phyloP scores from a whole-genome alignment of 2,113 vertebrate genomes.

The Thymallus thymallus region DNA sequence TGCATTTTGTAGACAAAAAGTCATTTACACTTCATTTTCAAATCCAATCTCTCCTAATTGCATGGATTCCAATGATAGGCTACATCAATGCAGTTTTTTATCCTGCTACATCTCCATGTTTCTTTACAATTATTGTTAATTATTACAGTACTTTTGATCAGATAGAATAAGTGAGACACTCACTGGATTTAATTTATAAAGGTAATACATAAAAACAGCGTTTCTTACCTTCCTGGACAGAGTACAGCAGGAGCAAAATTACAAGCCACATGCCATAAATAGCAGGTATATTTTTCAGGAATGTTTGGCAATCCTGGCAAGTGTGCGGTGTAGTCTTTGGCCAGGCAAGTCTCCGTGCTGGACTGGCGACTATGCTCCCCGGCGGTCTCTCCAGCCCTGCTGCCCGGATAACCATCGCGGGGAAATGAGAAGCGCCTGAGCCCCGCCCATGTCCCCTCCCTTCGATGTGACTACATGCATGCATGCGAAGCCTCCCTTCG shows the following conservation, averaged over 20 bases:
- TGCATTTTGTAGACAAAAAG: constrained; percentile 18
- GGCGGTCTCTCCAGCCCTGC: constrained; percentile 78
- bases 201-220: constrained; percentile 3
- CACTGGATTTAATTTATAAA: neutral
- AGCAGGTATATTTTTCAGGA: constrained; percentile 85
- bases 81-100: constrained; percentile 30
- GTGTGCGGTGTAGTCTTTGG: constrained; percentile 74
- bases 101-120: neutral
- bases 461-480: constrained; percentile 68
- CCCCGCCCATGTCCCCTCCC: constrained; percentile 83
- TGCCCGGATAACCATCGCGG: constrained; percentile 71
- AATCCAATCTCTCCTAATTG: constrained; percentile 19
- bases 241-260: constrained; percentile 96
- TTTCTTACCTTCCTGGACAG: constrained; percentile 86
- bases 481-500: constrained; percentile 65
- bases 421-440: constrained; percentile 72
- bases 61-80: constrained; percentile 16
- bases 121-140: constrained; percentile 9
- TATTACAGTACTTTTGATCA: constrained; percentile 43
- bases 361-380: constrained; percentile 76
- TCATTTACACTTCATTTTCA: constrained; percentile 17
- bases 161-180: constrained; percentile 24
- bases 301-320: constrained; percentile 85
- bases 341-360: constrained; percentile 74
- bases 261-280: constrained; percentile 98